Evolutionary conservation across 2,797 vertebrate species (phyloP).

Genomic region (Trachops cirrhosus): DNA sequence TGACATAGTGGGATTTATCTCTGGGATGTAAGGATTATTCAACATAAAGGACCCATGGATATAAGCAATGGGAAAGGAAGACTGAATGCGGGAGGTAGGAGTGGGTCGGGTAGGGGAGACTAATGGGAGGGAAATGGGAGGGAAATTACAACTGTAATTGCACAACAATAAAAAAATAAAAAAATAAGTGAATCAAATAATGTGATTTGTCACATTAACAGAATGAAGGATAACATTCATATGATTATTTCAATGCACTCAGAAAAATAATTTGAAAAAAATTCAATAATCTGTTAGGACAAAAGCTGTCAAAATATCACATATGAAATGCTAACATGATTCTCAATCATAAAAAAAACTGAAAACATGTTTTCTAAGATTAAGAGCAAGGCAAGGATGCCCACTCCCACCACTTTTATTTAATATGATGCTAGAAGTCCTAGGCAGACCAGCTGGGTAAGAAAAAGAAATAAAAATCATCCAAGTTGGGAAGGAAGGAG

Average conservation of each 20-base stretch:
- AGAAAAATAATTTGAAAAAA: not conserved
- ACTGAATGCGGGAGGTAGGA: too few species aligned
- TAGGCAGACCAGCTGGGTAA: not conserved
- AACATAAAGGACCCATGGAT: not conserved
- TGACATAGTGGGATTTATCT: not conserved
- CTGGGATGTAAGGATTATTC: not conserved
- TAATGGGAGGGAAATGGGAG: too few species aligned
- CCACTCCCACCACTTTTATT: not conserved
- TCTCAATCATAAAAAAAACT: not conserved
- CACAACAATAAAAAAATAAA: too few species aligned
- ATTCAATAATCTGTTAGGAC: not conserved
- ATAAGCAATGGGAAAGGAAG: too few species aligned
- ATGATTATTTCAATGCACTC: not conserved
- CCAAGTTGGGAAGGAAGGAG: not conserved
- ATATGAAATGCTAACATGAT: not conserved
- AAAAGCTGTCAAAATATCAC: not conserved
- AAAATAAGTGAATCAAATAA: not conserved
- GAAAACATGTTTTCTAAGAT: not conserved
- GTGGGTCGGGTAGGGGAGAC: too few species aligned
- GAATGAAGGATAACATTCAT: not conserved
- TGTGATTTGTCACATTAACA: not conserved
- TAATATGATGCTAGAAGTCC: not conserved
- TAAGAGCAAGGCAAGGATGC: not conserved
- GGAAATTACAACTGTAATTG: too few species aligned
- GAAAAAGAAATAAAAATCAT: not conserved